phyloP scores from a whole-genome alignment of 2,888 invertebrate genomes.

The Anodontia alba region DNA sequence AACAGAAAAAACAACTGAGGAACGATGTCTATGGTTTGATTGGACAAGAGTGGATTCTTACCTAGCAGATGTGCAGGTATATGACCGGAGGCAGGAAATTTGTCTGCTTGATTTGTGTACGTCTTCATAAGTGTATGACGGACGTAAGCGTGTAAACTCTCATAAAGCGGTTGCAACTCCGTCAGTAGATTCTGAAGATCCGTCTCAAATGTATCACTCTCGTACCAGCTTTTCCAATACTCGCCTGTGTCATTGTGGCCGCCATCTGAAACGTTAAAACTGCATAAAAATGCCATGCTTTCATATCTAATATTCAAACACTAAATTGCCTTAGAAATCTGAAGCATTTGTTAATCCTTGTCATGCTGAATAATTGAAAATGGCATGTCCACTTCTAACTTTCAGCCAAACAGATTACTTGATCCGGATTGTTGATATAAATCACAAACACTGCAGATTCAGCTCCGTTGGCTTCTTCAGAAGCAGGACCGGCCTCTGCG shows the following conservation, averaged over 20 bases:
- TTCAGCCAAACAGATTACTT: too few relatives aligned
- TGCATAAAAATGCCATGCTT: too few relatives aligned
- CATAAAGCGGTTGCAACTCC: constrained; percentile 90
- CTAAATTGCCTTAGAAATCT: neutral
- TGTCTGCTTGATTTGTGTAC: constrained; percentile 89
- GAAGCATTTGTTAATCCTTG: too few relatives aligned
- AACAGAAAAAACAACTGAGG: too few relatives aligned
- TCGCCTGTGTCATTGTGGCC: constrained; percentile 92
- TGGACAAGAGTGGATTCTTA: too few relatives aligned
- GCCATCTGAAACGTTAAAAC: neutral
- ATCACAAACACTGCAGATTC: too few relatives aligned
- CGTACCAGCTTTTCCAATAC: constrained; percentile 95
- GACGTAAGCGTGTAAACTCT: constrained; percentile 93
- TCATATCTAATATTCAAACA: neutral
- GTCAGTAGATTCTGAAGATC: constrained; percentile 86
- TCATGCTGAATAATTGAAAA: too few relatives aligned
- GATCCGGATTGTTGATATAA: too few relatives aligned
- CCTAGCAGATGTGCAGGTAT: constrained; percentile 94
- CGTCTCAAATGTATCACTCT: constrained; percentile 89
- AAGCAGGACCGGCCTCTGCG: too few relatives aligned
- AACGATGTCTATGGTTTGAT: too few relatives aligned
- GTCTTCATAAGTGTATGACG: constrained; percentile 88
- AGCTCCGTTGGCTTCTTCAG: too few relatives aligned
- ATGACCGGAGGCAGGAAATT: constrained; percentile 88
- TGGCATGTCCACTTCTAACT: too few relatives aligned